Conservation (phyloP, 2,888 invertebrate genomes). For the Ophion obscuratus region DNA sequence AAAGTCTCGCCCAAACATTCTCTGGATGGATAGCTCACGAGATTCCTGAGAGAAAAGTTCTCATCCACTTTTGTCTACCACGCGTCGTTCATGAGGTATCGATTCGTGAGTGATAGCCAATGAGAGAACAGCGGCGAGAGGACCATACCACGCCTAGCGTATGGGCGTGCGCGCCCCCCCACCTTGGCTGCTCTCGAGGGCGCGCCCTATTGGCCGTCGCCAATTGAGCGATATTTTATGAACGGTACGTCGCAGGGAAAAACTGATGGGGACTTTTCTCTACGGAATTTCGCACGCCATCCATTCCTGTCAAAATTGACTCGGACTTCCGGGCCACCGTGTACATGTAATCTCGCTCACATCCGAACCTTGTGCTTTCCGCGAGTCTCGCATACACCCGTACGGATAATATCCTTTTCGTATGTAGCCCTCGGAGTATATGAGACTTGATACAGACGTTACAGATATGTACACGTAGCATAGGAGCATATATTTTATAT, state of each 20-base stretch:
- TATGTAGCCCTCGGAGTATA: conserved; percentile 1
- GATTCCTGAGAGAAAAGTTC: background rate
- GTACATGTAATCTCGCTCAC: background rate
- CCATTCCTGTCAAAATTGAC: background rate
- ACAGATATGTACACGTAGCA: background rate
- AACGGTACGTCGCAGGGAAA: background rate
- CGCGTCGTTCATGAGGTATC: background rate
- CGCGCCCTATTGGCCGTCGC: background rate
- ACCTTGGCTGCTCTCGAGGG: background rate
- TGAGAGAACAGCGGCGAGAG: background rate
- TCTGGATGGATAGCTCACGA: background rate
- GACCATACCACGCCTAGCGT: background rate
- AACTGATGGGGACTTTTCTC: background rate
- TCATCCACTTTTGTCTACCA: background rate
- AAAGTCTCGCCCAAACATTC: background rate
- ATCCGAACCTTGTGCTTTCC: conserved; percentile 16
- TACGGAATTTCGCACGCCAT: background rate
- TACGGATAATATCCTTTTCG: conserved; percentile 5
- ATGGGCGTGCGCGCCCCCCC: background rate
- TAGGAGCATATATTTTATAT: background rate
- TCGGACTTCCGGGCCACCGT: background rate
- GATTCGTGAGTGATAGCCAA: background rate
- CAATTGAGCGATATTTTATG: background rate
- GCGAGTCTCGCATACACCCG: background rate
- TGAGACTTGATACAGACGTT: background rate